Evolutionary conservation across 1,140 invertebrate species (phyloP), one percentile per base, ranked within the genome.

Genomic region (Tetragnatha versicolor): DNA sequence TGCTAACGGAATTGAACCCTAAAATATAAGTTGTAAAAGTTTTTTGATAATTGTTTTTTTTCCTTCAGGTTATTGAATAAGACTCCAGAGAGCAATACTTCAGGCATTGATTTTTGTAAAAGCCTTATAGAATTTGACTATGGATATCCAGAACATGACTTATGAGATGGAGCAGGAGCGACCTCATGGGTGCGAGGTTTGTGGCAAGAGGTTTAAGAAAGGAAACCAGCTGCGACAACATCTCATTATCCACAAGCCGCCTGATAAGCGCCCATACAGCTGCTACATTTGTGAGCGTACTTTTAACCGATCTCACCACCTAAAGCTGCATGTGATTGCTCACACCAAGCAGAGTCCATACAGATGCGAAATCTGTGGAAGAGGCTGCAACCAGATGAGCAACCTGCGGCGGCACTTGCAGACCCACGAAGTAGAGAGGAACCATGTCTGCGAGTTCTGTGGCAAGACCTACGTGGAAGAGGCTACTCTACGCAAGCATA

Each of bases 131-230:
- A 60, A 17, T 27, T 29, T 35, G n/a, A 65, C 14, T 31, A 73
- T 73, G 69, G 69, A 73, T 42, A 22, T 35, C 6, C 25, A 47
- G 1, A 42, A 60, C 17, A 29, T 73, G 69, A 60, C 69, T 3
- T 73, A 73, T 31, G 73, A 77, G 29, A 63, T 63, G 27, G 47
- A 69, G 25, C 63, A 69, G 27, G 63, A 79, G 22, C 25, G 76
- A 6, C 76, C 76, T n/a, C 76, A 79, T 69, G 65, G 27, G 2
- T 79, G 76, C 35, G 76, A 79, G 2, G 27, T 79, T n/a, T 79
- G 76, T 47, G 76, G 76, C 10, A 79, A 79, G n/a, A 58, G 76
- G 12, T 79, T 79, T 49, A 79, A 79, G 29, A 68, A 79, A n/a
- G 76, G 76, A 9, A 79, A 79, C 27, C 76, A 79, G 17, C 65